Conservation (phyloP, 2,113 vertebrate genomes). For the Balaeniceps rex region DNA sequence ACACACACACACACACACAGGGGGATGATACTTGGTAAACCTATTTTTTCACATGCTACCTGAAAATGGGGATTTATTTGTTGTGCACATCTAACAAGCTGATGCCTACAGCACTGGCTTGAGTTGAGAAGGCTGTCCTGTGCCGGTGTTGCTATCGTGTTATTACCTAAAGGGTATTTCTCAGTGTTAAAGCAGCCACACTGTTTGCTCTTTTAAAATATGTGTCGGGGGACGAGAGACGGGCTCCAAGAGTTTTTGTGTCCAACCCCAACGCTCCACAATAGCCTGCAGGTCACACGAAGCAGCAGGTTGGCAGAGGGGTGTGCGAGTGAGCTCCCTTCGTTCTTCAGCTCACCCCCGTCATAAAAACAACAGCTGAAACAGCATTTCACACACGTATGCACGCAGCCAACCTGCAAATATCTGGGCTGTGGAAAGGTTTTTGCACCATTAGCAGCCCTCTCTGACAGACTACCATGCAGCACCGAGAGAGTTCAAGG, state of each 20-base stretch:
- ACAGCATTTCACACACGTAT: neutral
- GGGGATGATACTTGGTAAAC: neutral
- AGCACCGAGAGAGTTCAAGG: neutral
- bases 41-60: neutral
- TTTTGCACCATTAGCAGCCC: neutral
- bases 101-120: neutral
- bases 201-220: neutral
- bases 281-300: rapidly evolving
- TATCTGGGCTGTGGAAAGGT: neutral
- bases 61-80: neutral
- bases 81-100: neutral
- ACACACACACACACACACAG: neutral
- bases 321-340: neutral
- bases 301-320: neutral
- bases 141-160: neutral
- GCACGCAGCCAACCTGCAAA: neutral
- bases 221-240: neutral
- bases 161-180: neutral
- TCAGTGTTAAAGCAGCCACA: neutral
- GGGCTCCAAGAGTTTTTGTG: neutral
- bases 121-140: neutral
- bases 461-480: neutral
- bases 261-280: neutral
- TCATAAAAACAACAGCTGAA: neutral
- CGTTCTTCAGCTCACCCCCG: neutral